Evolutionary conservation across 37 sponge, comb jelly and placozoan genomes (phyloP).

Genomic region (Chondrosia reniformis): DNA sequence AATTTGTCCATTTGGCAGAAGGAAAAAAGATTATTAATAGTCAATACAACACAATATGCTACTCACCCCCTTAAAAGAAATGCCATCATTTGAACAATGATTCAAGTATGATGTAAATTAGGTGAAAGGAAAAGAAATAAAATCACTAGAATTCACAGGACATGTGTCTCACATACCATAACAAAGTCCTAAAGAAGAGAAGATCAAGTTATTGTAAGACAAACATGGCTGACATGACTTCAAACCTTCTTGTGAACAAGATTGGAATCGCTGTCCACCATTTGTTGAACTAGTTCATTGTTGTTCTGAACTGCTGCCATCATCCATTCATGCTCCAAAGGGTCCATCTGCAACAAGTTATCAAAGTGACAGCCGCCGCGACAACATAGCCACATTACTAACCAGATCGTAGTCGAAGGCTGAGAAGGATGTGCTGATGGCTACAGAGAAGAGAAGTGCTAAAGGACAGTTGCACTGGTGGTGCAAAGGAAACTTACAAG

Average conservation of each 20-base stretch:
- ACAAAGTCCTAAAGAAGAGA: slow-evolving; percentile 9
- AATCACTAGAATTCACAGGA: not conserved
- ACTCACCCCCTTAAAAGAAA: slow-evolving; percentile 37
- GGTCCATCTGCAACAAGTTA: slow-evolving; percentile 45
- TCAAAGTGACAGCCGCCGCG: not conserved
- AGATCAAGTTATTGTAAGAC: not conserved
- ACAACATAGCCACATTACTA: slow-evolving; percentile 3
- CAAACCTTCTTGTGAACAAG: slow-evolving; percentile 58
- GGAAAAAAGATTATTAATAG: not conserved
- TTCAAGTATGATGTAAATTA: not conserved
- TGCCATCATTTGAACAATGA: not conserved
- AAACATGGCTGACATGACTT: not conserved
- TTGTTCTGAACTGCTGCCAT: slow-evolving; percentile 25
- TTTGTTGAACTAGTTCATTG: slow-evolving; percentile 39
- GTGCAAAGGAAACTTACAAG: too few relatives aligned
- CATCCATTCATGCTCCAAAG: slow-evolving; percentile 78
- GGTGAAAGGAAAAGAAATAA: not conserved
- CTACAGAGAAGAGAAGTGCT: not conserved
- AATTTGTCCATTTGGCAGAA: not conserved
- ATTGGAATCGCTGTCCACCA: slow-evolving; percentile 39
- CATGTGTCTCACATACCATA: not conserved
- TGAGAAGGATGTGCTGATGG: slow-evolving; percentile 8
- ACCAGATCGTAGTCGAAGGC: slow-evolving; percentile 13
- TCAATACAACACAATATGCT: not conserved
- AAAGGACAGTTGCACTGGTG: too few relatives aligned